Conservation (phyloP, 1,140 invertebrate species). For the Rhopalosiphum padi region DNA sequence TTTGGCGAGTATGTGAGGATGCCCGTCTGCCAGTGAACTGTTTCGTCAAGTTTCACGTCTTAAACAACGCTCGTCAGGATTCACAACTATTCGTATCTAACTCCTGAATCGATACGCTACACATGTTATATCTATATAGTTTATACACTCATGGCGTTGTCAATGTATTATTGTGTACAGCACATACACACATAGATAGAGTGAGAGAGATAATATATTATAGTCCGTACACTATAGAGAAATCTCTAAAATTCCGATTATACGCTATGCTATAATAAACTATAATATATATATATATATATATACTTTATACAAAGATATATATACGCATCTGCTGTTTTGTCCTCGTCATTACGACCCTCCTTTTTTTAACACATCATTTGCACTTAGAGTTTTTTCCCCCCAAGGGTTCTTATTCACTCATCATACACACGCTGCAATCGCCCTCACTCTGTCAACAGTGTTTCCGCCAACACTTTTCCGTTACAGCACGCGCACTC, state of each 20-base stretch:
- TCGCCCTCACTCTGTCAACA: slow-evolving; percentile 4
- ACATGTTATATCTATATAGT: neutral
- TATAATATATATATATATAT: slow-evolving; percentile 7
- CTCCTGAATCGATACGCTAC: neutral
- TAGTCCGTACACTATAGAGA: neutral
- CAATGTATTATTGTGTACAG: neutral
- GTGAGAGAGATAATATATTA: too few relatives aligned
- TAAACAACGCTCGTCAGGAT: neutral
- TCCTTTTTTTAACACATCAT: slow-evolving; percentile 53
- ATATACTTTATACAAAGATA: neutral
- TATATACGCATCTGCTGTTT: slow-evolving; percentile 3
- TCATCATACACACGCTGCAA: neutral
- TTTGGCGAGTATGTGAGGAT: neutral
- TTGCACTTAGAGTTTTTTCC: slow-evolving; percentile 33
- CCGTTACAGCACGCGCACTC: neutral
- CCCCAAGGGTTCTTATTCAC: slow-evolving; percentile 28
- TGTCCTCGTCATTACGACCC: slow-evolving; percentile 34
- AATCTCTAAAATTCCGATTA: slow-evolving; percentile 42
- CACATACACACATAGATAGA: too few relatives aligned
- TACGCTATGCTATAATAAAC: neutral
- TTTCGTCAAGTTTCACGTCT: neutral
- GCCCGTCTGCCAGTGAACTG: neutral
- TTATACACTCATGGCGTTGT: neutral
- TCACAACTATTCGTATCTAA: neutral
- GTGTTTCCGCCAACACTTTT: neutral